Conservation (phyloP, 2,113 vertebrate genomes). For the Polyodon spathula region DNA sequence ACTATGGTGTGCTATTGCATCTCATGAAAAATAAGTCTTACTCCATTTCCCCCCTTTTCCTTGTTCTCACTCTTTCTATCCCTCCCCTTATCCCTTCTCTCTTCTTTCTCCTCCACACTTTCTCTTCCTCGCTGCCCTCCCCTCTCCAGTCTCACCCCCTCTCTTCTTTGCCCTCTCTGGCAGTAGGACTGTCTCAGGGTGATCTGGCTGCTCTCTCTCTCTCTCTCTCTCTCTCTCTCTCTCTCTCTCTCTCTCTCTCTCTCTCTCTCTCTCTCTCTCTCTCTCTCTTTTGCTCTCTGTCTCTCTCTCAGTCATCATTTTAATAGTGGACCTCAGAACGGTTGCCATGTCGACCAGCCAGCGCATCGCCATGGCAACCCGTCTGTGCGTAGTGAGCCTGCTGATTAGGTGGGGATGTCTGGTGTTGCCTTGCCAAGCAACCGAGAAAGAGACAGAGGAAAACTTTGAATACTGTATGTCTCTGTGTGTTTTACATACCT, state of each 20-base stretch:
- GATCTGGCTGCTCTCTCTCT: too few species aligned
- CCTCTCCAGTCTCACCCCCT: background rate
- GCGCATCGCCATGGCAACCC: slow-evolving; percentile 95
- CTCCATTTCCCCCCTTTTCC: slow-evolving; percentile 23
- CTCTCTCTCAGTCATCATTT: slow-evolving; percentile 75
- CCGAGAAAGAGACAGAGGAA: slow-evolving; percentile 38
- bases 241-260: background rate
- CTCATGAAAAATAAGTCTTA: too few species aligned
- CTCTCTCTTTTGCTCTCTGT: slow-evolving; percentile 41
- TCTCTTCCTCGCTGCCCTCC: slow-evolving; percentile 37
- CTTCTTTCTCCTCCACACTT: slow-evolving; percentile 12
- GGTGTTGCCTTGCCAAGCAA: slow-evolving; percentile 54
- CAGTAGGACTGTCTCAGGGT: too few species aligned
- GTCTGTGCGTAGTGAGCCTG: slow-evolving; percentile 82
- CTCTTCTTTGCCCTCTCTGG: background rate
- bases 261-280: slow-evolving; percentile 33
- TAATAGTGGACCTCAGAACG: slow-evolving; percentile 94
- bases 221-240: slow-evolving; percentile 4
- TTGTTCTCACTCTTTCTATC: background rate
- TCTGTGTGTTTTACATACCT: slow-evolving; percentile 31
- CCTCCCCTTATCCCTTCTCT: slow-evolving; percentile 5
- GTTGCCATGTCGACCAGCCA: slow-evolving; percentile 99
- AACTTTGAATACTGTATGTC: slow-evolving; percentile 35
- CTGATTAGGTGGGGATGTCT: slow-evolving; percentile 72
- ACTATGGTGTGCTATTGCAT: too few species aligned